Base-by-base conservation (phyloP, 2,113 vertebrate species). In the Papio anubis region DNA sequence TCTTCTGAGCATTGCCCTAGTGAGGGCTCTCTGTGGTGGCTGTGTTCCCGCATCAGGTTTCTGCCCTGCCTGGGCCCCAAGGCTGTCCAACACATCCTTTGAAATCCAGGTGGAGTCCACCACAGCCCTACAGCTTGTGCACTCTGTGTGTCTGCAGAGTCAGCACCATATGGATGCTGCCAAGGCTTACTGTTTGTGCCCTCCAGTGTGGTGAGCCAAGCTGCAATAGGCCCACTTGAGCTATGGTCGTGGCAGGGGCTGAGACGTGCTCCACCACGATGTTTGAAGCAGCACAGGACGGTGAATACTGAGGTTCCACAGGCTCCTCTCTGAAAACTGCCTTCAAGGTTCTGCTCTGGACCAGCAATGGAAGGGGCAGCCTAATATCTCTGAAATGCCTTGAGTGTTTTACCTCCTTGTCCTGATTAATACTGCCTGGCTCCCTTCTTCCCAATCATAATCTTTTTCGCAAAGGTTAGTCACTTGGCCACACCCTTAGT, bases 261-360 rank as follows among this genome's bases (percentile, higher is more conserved):
- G n/a, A 72, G n/a, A 4, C 0, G 20, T 21, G 18, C 70, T 21
- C 8, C 18, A 21, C 2, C 18, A 21, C 3, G 0, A 11, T 21
- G 20, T 18, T 11, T 10, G 20, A 72, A n/a, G n/a, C 4, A 23
- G n/a, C 68, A 38, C 70, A 72, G 61, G 68, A n/a, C 4, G 4
- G 68, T 70, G 68, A 38, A 38, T 38, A 18, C 70, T 21, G 70
- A 23, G n/a, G 18, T 23, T 18, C 70, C n/a, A 21, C n/a, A 40
- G 70, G 20, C 9, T 72, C n/a, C n/a, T 20, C n/a, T 38, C 68
- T 9, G n/a, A 17, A 72, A n/a, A 72, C n/a, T 2, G 2, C 8
- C 14, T 30, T 68, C 14, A 68, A 68, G 32, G 30, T 68, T 30
- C 35, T 5, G 18, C 18, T 72, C n/a, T 38, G 70, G n/a, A 72